These are phyloP conservation scores for Himantopus leucocephalus DNA, from an alignment of 2,113 vertebrate species.

Conservation along the genomic window DNA sequence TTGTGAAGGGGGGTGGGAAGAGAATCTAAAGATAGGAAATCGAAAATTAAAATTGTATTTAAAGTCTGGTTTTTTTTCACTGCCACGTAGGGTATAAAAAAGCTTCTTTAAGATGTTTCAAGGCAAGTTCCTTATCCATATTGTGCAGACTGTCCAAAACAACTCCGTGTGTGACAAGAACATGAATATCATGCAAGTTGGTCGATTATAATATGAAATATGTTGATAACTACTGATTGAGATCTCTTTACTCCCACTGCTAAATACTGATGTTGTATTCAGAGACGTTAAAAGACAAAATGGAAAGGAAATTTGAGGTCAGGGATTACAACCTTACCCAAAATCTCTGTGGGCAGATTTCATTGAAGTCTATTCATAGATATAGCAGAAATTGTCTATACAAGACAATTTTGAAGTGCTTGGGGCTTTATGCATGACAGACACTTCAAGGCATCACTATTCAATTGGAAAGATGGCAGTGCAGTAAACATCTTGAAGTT, in stretches of 20 bases:
- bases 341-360: not conserved
- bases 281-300: not conserved
- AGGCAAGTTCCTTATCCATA: not conserved
- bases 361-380: not conserved
- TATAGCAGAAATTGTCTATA: not conserved
- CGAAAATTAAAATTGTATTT: not conserved
- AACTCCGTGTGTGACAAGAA: not conserved
- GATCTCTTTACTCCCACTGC: not conserved
- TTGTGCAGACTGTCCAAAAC: not conserved
- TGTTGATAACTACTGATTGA: not conserved
- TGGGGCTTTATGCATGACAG: not conserved
- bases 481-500: not conserved
- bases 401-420: not conserved
- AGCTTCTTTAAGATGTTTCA: not conserved
- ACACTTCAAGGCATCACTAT: not conserved
- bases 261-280: not conserved
- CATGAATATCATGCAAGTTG: not conserved
- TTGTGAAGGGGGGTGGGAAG: not conserved
- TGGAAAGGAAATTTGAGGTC: not conserved
- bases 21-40: slow-evolving; percentile 31
- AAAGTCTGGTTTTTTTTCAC: not conserved
- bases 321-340: not conserved
- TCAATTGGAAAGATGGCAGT: not conserved
- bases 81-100: not conserved
- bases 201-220: not conserved